These are phyloP conservation scores for Portevinia maculata DNA, from an alignment of 2,888 invertebrate genomes.

Conservation along the genomic window DNA sequence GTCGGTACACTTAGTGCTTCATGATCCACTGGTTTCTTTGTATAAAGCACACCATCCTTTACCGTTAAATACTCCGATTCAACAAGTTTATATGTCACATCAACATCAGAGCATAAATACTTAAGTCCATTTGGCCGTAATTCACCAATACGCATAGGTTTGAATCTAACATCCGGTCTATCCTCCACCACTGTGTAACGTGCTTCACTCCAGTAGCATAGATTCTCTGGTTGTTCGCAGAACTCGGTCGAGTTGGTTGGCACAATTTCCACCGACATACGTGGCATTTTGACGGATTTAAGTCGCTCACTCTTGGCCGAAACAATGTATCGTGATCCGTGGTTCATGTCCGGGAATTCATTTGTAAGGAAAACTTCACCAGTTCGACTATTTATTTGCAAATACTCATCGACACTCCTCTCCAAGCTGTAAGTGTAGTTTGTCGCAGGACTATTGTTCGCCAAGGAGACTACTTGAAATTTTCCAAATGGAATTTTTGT, in stretches of 20 bases:
- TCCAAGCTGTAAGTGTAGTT: conserved; percentile 81
- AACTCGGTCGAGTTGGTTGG: conserved; percentile 78
- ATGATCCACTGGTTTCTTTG: conserved; percentile 82
- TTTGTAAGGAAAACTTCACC: conserved; percentile 81
- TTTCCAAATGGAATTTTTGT: conserved; percentile 81
- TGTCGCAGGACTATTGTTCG: conserved; percentile 76
- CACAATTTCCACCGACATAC: conserved; percentile 79
- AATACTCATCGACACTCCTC: conserved; percentile 75
- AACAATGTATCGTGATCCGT: conserved; percentile 77
- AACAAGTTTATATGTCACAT: conserved; percentile 83
- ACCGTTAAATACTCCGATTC: conserved; percentile 81
- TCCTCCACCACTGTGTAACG: conserved; percentile 80
- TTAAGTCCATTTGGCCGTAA: conserved; percentile 82
- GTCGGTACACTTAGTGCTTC: conserved; percentile 81
- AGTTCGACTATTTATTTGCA: conserved; percentile 79
- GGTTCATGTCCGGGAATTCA: conserved; percentile 77
- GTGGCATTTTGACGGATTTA: conserved; percentile 76
- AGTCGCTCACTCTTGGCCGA: conserved; percentile 76
- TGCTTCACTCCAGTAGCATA: conserved; percentile 80
- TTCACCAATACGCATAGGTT: conserved; percentile 80
- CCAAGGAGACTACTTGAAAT: conserved; percentile 79
- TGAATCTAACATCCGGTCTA: conserved; percentile 69
- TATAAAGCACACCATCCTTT: conserved; percentile 81
- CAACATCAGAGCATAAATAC: conserved; percentile 83
- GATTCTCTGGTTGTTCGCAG: conserved; percentile 79